A percentile compares a stretch with the other conserved stretches of the same genome.
Evolutionary conservation across 2,113 vertebrate genomes (phyloP).

Genomic region (Dromaius novaehollandiae): DNA sequence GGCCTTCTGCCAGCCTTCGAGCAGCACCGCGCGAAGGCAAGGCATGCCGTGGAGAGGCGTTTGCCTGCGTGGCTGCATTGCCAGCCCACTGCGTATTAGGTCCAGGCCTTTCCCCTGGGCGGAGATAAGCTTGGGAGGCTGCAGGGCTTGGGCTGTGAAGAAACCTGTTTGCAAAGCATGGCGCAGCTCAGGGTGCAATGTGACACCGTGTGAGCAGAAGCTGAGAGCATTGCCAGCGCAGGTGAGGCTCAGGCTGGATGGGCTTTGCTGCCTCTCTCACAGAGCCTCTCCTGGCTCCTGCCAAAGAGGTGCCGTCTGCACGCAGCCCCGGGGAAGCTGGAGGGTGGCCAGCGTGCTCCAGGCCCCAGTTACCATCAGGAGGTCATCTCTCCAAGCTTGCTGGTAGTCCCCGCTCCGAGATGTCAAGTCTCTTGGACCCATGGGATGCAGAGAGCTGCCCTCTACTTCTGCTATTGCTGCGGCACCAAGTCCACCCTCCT

Average conservation of each 20-base stretch:
- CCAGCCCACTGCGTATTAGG: too few species aligned
- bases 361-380: fast-evolving
- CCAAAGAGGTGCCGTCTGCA: neutral
- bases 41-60: too few species aligned
- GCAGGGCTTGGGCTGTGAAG: neutral
- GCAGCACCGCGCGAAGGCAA: too few species aligned
- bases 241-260: neutral
- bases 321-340: neutral
- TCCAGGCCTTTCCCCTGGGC: neutral
- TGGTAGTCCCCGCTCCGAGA: neutral
- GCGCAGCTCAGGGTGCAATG: fast-evolving
- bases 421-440: neutral
- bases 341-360: neutral
- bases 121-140: neutral
- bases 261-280: neutral
- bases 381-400: neutral
- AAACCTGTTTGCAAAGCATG: neutral
- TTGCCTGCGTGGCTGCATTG: too few species aligned
- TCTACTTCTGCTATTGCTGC: fast-evolving
- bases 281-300: neutral
- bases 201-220: neutral
- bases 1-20: too few species aligned
- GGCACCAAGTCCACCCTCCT: neutral
- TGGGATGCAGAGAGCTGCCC: neutral
- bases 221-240: neutral